Conservation (phyloP, 37 sponge, comb jelly and placozoan species). For the Geodia barretti region DNA sequence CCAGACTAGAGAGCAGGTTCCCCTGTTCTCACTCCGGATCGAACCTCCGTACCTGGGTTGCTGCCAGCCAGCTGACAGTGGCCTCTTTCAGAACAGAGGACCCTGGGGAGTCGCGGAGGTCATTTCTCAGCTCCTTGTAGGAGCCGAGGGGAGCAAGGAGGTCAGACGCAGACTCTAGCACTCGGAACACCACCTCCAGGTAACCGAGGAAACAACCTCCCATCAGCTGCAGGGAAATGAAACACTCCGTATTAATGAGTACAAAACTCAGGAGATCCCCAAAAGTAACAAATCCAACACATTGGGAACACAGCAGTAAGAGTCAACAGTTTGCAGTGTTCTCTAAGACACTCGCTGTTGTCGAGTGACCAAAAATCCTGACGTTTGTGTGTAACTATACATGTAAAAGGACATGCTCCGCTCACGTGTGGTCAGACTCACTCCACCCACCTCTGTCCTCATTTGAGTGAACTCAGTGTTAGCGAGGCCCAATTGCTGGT, state of each 20-base stretch:
- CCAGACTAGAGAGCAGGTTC: background rate
- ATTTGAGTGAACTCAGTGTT: slow-evolving; percentile 44
- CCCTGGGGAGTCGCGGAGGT: slow-evolving; percentile 21
- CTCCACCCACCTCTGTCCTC: slow-evolving; percentile 60
- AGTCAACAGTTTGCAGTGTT: no score
- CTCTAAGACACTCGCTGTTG: no score
- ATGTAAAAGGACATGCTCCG: background rate
- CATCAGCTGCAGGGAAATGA: slow-evolving; percentile 72
- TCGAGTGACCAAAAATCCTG: no score
- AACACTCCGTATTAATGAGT: no score
- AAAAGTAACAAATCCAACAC: no score
- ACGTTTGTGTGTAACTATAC: background rate
- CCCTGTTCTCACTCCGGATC: no score
- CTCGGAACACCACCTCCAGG: slow-evolving; percentile 50
- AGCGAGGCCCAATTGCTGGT: slow-evolving; percentile 34
- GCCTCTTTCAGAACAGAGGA: slow-evolving; percentile 42
- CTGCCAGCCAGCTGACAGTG: slow-evolving; percentile 73
- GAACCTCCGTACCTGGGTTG: slow-evolving; percentile 73
- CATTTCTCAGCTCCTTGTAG: slow-evolving; percentile 58
- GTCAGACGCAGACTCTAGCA: slow-evolving; percentile 43
- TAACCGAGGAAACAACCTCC: slow-evolving; percentile 65
- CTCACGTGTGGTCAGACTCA: no score
- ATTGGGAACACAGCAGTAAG: no score
- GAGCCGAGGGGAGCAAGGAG: slow-evolving; percentile 58
- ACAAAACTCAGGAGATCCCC: no score